Conservation (phyloP, 2,888 invertebrate species). For the Aleiodes leptofemur region DNA sequence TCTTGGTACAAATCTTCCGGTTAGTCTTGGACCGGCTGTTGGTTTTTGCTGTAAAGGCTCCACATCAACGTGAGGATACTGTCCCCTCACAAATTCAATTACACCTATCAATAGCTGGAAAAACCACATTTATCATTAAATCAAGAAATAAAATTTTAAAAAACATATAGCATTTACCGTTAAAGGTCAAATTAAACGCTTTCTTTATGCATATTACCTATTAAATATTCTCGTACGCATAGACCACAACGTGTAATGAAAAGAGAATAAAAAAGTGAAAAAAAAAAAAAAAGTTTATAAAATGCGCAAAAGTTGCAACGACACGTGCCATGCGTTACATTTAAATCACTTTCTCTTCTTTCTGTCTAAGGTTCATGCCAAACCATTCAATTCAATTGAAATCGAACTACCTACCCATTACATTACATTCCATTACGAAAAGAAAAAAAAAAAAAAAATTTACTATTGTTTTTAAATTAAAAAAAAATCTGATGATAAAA, state of each 20-base stretch:
- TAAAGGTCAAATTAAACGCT: constrained; percentile 42
- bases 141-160: not conserved
- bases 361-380: constrained; percentile 45
- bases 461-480: too few species aligned
- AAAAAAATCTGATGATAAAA: too few species aligned
- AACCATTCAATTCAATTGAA: constrained; percentile 40
- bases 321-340: constrained; percentile 49
- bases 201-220: constrained; percentile 54
- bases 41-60: constrained; percentile 49
- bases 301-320: constrained; percentile 20
- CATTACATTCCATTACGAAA: too few species aligned
- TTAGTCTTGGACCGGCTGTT: constrained; percentile 22
- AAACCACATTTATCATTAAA: constrained; percentile 25
- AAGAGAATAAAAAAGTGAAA: too few species aligned
- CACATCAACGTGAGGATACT: constrained; percentile 59
- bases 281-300: not conserved
- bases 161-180: not conserved
- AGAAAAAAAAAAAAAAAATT: too few species aligned
- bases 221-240: constrained; percentile 52
- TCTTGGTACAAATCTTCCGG: constrained; percentile 59
- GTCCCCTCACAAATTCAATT: constrained; percentile 59
- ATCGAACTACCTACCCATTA: not conserved
- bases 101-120: constrained; percentile 63
- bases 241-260: not conserved
- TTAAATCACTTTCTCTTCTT: constrained; percentile 57